Conservation (phyloP, 2,113 vertebrate genomes). For the Myotis yumanensis region DNA sequence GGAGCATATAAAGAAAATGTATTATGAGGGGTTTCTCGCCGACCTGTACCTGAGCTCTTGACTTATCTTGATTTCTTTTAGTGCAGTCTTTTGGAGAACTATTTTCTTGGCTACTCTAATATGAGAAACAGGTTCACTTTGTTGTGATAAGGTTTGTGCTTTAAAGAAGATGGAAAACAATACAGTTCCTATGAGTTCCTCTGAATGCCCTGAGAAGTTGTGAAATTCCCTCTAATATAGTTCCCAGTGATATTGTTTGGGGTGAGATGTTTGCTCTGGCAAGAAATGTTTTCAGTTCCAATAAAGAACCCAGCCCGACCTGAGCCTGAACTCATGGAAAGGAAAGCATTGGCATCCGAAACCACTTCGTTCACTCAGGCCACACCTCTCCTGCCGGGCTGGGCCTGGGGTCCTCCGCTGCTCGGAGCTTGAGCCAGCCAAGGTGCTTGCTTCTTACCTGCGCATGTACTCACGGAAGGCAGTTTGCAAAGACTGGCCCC, state of each 20-base stretch:
- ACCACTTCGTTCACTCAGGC: neutral
- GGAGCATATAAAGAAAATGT: neutral
- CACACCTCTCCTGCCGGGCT: neutral
- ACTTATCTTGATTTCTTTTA: conserved; percentile 17
- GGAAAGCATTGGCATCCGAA: neutral
- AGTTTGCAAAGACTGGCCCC: neutral
- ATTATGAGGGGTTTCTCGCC: neutral
- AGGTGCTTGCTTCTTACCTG: neutral
- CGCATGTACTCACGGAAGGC: neutral
- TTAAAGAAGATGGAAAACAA: neutral
- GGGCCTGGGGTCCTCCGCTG: too few relatives aligned
- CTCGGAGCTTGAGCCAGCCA: neutral
- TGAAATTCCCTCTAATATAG: neutral
- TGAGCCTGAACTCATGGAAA: neutral
- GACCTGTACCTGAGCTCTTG: neutral
- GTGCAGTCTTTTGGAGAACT: neutral
- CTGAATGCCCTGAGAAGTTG: neutral
- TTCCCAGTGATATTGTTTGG: conserved; percentile 24
- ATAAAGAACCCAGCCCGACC: neutral
- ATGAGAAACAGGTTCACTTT: conserved; percentile 25
- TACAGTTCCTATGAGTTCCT: neutral
- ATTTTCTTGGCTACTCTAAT: conserved; percentile 23
- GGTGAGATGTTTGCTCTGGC: conserved; percentile 13
- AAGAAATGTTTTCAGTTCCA: conserved; percentile 1
- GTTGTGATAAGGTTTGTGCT: neutral